Percentiles rank a stretch among this genome's conserved stretches.
phyloP scores from a whole-genome alignment of 2,113 vertebrate genomes.

The Ursus arctos region DNA sequence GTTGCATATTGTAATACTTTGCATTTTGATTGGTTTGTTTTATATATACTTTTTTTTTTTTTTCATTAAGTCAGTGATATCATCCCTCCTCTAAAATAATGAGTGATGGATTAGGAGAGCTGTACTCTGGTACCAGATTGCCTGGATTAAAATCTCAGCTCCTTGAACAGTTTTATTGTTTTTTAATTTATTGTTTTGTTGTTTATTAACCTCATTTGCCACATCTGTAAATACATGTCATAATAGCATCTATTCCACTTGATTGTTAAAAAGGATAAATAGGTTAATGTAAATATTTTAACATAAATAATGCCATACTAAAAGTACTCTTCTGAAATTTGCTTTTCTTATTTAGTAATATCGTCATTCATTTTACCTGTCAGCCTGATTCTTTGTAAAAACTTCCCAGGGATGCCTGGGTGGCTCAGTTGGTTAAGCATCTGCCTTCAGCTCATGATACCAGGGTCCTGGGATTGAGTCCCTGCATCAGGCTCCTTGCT shows the following conservation, averaged over 20 bases:
- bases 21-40: background rate
- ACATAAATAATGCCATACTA: background rate
- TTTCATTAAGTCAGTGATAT: background rate
- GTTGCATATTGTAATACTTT: background rate
- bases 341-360: background rate
- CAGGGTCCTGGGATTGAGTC: background rate
- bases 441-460: background rate
- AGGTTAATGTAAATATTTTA: background rate
- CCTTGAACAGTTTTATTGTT: background rate
- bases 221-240: background rate
- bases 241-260: background rate
- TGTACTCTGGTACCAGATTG: background rate
- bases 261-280: background rate
- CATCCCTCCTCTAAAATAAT: background rate
- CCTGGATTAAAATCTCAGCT: background rate
- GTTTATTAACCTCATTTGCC: background rate
- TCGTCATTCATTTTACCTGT: background rate
- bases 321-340: conserved; percentile 1
- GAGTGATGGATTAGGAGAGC: background rate
- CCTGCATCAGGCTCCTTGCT: background rate
- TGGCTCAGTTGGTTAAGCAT: background rate
- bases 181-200: background rate
- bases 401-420: background rate
- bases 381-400: background rate
- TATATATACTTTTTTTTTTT: background rate